These are phyloP conservation scores for Trogon surrucura DNA, from an alignment of 2,113 vertebrate species.

Conservation along the genomic window DNA sequence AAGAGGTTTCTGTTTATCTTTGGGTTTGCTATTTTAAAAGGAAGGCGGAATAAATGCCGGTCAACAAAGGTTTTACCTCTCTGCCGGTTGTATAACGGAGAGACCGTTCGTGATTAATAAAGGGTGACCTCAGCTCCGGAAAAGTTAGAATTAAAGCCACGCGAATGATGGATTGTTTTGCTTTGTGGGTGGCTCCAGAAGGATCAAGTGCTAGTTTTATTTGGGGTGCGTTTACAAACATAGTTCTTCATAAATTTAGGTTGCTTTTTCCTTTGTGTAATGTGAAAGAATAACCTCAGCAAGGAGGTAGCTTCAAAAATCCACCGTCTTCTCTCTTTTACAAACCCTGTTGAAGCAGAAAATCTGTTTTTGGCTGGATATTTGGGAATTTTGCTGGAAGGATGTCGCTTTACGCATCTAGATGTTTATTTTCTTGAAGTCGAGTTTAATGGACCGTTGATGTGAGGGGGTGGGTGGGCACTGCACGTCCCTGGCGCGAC, in stretches of 20 bases:
- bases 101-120: neutral
- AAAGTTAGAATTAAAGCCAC: neutral
- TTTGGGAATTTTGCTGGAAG: neutral
- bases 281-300: neutral
- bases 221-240: neutral
- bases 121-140: neutral
- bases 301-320: neutral
- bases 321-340: neutral
- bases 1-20: slow-evolving; percentile 8
- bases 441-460: neutral
- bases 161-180: neutral
- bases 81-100: neutral
- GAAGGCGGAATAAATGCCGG: neutral
- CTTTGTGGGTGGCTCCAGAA: neutral
- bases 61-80: slow-evolving; percentile 23
- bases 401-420: neutral
- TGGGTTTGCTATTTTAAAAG: neutral
- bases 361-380: neutral
- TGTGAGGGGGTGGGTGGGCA: neutral
- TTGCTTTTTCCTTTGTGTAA: neutral
- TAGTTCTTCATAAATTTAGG: neutral
- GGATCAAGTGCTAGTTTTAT: neutral
- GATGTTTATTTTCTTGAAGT: neutral
- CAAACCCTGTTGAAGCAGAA: neutral
- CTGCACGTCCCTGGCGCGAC: rapidly evolving